These are phyloP conservation scores for Liparis tanakae DNA, from an alignment of 2,797 vertebrate species.

Conservation along the genomic window DNA sequence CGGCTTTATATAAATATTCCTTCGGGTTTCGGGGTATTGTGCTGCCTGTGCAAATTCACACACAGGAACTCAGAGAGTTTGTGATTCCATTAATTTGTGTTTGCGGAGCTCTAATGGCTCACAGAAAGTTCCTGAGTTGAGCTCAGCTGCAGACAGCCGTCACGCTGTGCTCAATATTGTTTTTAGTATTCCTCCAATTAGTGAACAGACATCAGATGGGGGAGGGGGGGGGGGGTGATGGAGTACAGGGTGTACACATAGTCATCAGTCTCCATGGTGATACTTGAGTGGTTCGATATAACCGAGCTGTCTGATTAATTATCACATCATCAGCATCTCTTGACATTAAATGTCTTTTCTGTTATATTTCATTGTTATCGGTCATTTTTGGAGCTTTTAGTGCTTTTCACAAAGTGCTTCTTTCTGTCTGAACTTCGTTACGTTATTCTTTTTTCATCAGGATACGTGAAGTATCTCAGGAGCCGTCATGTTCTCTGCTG, in stretches of 20 bases:
- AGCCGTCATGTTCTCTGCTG: not conserved
- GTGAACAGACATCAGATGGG: slow-evolving; percentile 28
- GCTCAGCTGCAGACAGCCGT: slow-evolving; percentile 41
- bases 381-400: not conserved
- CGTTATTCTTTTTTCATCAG: slow-evolving; percentile 1
- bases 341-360: not conserved
- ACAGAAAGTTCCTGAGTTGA: slow-evolving; percentile 44
- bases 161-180: slow-evolving; percentile 55
- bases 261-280: slow-evolving; percentile 25
- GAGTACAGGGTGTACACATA: not conserved
- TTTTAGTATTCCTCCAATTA: slow-evolving; percentile 55
- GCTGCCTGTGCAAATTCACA: not conserved
- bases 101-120: slow-evolving; percentile 22
- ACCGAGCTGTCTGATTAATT: slow-evolving; percentile 35
- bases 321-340: slow-evolving; percentile 14
- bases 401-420: not conserved
- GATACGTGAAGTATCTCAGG: not conserved
- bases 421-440: not conserved
- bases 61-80: not conserved
- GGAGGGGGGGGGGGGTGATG: slow-evolving; percentile 25
- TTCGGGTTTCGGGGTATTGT: not conserved
- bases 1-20: slow-evolving; percentile 2
- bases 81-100: slow-evolving; percentile 34
- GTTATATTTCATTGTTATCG: slow-evolving; percentile 5
- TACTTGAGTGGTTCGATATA: slow-evolving; percentile 11